phyloP scores from a whole-genome alignment of 2,888 invertebrate species.

The Zygothrica quintamaculata region DNA sequence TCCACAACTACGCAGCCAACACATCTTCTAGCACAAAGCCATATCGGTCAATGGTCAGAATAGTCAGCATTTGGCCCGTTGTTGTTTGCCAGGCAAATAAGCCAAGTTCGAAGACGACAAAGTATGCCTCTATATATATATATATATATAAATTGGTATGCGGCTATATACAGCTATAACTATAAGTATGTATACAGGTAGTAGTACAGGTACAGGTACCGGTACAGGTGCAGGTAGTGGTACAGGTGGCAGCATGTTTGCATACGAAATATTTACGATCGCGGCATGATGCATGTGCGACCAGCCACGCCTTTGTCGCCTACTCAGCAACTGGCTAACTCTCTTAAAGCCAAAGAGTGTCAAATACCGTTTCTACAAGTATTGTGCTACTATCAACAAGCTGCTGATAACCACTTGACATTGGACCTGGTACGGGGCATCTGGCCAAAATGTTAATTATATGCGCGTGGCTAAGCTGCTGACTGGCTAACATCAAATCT shows the following conservation, averaged over 20 bases:
- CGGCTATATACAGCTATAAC: constrained; percentile 31
- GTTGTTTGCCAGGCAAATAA: constrained; percentile 74
- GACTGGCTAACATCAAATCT: constrained; percentile 64
- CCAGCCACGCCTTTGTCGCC: constrained; percentile 32
- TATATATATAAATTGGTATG: too few relatives aligned
- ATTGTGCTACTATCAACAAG: constrained; percentile 48
- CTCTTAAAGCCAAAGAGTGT: constrained; percentile 24
- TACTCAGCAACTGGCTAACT: constrained; percentile 3
- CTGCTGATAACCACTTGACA: constrained; percentile 74
- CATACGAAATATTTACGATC: constrained; percentile 74
- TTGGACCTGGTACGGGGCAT: constrained; percentile 58
- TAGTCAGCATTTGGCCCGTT: constrained; percentile 71
- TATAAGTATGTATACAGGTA: constrained; percentile 11
- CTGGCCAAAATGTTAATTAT: constrained; percentile 77
- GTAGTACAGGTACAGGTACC: constrained; percentile 34
- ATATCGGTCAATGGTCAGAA: constrained; percentile 72
- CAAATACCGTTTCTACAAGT: constrained; percentile 52
- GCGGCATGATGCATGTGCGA: constrained; percentile 20
- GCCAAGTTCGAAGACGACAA: constrained; percentile 50
- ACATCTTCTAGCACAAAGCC: constrained; percentile 41
- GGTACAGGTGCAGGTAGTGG: constrained; percentile 30
- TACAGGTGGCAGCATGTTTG: constrained; percentile 56
- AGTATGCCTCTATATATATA: constrained; percentile 36
- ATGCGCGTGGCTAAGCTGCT: constrained; percentile 72
- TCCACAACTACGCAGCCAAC: constrained; percentile 69